Conservation (phyloP, 2,888 invertebrate species). For the Meiosimyza platycephala region DNA sequence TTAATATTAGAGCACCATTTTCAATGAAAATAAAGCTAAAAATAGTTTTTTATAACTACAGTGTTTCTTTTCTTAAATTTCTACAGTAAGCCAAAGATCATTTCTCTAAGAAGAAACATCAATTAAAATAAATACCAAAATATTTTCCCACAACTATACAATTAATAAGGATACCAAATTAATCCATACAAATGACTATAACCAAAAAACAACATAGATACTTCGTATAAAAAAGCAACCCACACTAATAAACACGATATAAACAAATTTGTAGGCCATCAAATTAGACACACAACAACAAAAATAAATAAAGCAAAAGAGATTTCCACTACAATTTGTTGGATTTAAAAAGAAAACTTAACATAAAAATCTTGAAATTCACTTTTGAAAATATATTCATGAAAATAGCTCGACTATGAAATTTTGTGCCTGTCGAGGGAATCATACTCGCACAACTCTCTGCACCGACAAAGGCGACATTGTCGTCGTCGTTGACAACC, state of each 20-base stretch:
- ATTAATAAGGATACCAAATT: slow-evolving; percentile 7
- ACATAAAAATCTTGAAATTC: background rate
- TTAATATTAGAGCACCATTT: no score
- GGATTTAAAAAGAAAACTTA: background rate
- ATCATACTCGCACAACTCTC: background rate
- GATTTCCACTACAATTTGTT: background rate
- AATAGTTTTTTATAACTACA: no score
- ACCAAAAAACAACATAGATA: background rate
- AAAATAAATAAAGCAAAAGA: background rate
- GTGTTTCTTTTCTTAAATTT: no score
- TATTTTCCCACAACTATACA: background rate
- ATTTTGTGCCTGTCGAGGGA: slow-evolving; percentile 19
- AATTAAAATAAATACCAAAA: background rate
- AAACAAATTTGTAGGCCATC: no score
- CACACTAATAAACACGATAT: no score
- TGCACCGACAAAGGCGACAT: background rate
- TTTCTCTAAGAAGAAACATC: no score
- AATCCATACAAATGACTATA: background rate
- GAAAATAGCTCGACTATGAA: slow-evolving; percentile 15
- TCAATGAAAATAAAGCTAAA: no score
- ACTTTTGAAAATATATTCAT: slow-evolving; percentile 11
- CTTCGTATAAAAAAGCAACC: no score
- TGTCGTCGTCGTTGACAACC: slow-evolving; percentile 17
- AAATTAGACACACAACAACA: no score
- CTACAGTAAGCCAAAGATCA: no score